Percentiles rank a stretch among this genome's conserved stretches.
Evolutionary conservation across 2,888 invertebrate species (phyloP).

Genomic region (Scaptomyza reducta): DNA sequence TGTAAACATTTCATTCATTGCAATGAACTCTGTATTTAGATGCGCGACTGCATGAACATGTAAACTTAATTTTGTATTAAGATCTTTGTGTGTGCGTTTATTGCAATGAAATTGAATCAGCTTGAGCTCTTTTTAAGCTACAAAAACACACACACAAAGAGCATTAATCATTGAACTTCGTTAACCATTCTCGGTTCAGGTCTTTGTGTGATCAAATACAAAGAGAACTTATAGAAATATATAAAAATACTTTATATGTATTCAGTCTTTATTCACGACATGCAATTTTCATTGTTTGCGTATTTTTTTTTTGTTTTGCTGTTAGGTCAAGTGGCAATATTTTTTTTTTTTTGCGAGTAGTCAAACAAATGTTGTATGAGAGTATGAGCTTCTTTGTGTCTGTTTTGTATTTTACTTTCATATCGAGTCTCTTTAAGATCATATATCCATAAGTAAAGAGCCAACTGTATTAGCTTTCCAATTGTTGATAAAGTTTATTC

Average conservation of each 20-base stretch:
- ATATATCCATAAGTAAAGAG: too few relatives aligned
- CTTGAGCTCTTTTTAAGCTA: background rate
- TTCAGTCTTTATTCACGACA: constrained; percentile 1
- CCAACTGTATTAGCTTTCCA: too few relatives aligned
- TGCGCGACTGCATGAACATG: background rate
- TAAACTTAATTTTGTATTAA: constrained; percentile 1
- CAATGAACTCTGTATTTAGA: constrained; percentile 23
- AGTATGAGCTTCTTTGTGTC: background rate
- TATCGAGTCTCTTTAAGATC: too few relatives aligned
- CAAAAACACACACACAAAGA: background rate
- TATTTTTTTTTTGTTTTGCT: too few relatives aligned
- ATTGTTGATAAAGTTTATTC: background rate
- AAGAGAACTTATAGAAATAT: constrained; percentile 17
- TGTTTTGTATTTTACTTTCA: background rate
- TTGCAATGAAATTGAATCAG: constrained; percentile 15
- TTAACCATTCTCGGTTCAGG: background rate
- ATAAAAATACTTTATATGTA: constrained; percentile 2
- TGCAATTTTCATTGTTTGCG: constrained; percentile 26
- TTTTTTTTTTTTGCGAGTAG: background rate
- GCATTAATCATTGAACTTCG: constrained; percentile 34
- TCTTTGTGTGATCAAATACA: constrained; percentile 29
- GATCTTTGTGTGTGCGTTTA: background rate
- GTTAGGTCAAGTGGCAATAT: constrained; percentile 28
- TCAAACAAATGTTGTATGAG: background rate
- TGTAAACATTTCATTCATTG: constrained; percentile 31